Percentiles rank a stretch among this genome's conserved stretches.
These are phyloP conservation scores for Luidia sarsii DNA, from an alignment of 53 echinoderm and acorn worm species.

Conservation along the genomic window DNA sequence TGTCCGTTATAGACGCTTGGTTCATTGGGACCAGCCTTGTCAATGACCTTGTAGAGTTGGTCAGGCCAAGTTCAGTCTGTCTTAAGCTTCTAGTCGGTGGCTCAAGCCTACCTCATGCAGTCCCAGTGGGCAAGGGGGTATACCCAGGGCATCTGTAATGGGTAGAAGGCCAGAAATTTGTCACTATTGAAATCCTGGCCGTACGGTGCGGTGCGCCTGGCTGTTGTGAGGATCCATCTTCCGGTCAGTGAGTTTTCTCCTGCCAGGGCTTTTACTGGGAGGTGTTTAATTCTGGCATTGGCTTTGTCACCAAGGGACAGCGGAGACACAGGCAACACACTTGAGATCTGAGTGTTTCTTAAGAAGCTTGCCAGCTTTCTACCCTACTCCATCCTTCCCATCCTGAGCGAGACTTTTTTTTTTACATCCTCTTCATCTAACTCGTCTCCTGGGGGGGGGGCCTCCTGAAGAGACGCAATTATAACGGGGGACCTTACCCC, in stretches of 20 bases:
- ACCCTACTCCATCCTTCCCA: background rate
- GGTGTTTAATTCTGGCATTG: conserved; percentile 39
- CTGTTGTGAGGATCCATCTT: conserved; percentile 1
- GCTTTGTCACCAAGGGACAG: background rate
- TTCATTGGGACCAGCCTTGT: too few relatives aligned
- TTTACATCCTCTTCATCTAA: background rate
- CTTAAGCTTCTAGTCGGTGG: too few relatives aligned
- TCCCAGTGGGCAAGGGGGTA: too few relatives aligned
- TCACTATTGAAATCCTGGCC: too few relatives aligned
- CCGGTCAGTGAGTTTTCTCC: conserved; percentile 35
- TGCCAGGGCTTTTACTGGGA: conserved; percentile 2
- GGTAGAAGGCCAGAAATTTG: background rate
- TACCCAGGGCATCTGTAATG: too few relatives aligned
- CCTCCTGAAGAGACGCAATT: conserved; percentile 9
- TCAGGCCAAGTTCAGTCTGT: too few relatives aligned
- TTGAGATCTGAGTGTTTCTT: conserved; percentile 36
- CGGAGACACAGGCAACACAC: conserved; percentile 11
- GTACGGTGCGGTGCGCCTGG: background rate
- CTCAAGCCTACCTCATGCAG: too few relatives aligned
- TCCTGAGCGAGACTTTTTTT: background rate
- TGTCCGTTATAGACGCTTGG: too few relatives aligned
- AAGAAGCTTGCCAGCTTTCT: conserved; percentile 2
- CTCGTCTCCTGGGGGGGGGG: background rate
- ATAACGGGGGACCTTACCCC: background rate
- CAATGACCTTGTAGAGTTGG: too few relatives aligned